Evolutionary conservation across 2,888 invertebrate genomes (phyloP), one percentile per base, ranked within the genome.

Genomic region (Xiphydria camelus): DNA sequence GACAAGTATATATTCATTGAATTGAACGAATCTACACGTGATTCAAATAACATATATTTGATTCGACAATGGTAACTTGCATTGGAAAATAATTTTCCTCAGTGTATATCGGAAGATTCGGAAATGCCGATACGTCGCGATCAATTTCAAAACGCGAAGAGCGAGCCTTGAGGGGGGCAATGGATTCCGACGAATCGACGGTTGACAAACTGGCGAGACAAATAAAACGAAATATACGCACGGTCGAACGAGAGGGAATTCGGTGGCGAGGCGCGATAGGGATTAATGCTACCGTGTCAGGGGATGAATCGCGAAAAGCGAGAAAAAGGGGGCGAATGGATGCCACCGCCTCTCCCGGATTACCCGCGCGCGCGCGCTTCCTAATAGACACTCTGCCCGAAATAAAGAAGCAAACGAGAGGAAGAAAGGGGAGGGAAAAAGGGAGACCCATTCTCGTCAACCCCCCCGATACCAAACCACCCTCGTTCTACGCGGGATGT

Each of bases 321-420:
- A 45, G 45, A 56, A 49, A 54, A 2, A 53, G 52, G 49, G 47
- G 52, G 54, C 52, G 47, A 49, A 53, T 49, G 55, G 32, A 21
- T 14, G 4, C 60, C 57, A 47, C 43, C 17, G 42, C 41, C 41
- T 44, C 45, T n/a, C n/a, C n/a, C n/a, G n/a, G n/a, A n/a, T n/a
- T n/a, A n/a, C n/a, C n/a, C 53, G 53, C 48, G 47, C 45, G 43
- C 22, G 53, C 41, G 36, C 40, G 42, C 35, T 47, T 42, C 48
- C 50, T 61, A 58, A 61, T 59, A 50, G 51, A 51, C 47, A 29
- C 29, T 29, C 12, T 29, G 42, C 36, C 38, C 34, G 48, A 47
- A 26, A 41, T 51, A 50, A 50, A 60, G 50, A 53, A 55, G 49
- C 46, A 40, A 37, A 47, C 36, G 45, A 46, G 44, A 32, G 29